A percentile compares a stretch with the other conserved stretches of the same genome.
phyloP scores from a whole-genome alignment of 1,140 invertebrate genomes.

The Cryptotermes secundus region DNA sequence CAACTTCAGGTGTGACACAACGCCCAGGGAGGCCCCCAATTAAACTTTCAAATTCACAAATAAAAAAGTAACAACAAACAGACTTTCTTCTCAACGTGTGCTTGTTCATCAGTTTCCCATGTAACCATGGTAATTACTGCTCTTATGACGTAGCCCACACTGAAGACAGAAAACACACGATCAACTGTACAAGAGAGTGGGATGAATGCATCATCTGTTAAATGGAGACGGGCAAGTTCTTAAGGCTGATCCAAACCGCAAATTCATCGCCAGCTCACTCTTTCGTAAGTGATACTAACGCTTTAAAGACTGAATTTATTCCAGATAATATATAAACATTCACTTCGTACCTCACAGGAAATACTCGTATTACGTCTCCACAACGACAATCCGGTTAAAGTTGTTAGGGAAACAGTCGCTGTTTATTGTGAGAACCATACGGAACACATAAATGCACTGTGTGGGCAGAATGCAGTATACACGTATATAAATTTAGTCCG shows the following conservation, averaged over 20 bases:
- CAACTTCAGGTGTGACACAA: neutral
- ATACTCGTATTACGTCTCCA: too few relatives aligned
- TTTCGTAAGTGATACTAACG: too few relatives aligned
- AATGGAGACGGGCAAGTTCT: neutral
- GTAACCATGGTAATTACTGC: neutral
- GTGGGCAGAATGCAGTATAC: too few relatives aligned
- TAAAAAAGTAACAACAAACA: neutral
- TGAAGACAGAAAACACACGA: neutral
- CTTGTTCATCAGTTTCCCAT: conserved; percentile 10
- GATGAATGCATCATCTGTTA: neutral
- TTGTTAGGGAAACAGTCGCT: too few relatives aligned
- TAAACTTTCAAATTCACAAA: conserved; percentile 18
- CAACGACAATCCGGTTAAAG: too few relatives aligned
- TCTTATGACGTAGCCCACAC: neutral
- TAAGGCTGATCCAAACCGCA: neutral
- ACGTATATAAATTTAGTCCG: too few relatives aligned
- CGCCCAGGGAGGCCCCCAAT: conserved; percentile 10
- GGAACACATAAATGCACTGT: too few relatives aligned
- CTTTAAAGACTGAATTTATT: too few relatives aligned
- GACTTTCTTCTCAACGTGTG: neutral
- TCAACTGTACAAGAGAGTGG: neutral
- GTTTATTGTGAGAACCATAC: too few relatives aligned
- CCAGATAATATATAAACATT: too few relatives aligned
- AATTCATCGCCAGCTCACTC: neutral
- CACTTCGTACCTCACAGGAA: too few relatives aligned